Evolutionary conservation across 37 sponge, comb jelly and placozoan genomes (phyloP), one percentile per base, ranked within the genome.

Genomic region (Cladorhizidae sp.): DNA sequence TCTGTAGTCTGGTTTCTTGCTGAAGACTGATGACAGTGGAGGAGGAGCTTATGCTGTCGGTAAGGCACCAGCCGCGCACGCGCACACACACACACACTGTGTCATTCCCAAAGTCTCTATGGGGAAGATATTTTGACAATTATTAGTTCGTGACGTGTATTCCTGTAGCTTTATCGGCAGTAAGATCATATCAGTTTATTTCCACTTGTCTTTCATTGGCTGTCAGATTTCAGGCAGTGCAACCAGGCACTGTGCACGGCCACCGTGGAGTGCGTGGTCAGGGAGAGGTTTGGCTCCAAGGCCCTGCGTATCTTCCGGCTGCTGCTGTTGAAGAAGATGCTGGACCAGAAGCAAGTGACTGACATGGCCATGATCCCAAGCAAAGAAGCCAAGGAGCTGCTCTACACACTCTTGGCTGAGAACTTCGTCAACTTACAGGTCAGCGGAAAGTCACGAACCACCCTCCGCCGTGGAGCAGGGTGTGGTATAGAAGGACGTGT

Each of bases 311-410:
- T 95, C 28, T 95, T 95, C 49, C 77, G 95, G 0, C 83, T 95
- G 41, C 74, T 95, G 11, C 49, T 88, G 21, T 1, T 85, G 56
- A 95, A 91, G 95, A 80, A 79, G 70, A 64, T 80, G 57, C 74
- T 95, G 20, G 95, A 95, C 65, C 93, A 95, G 84, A 88, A 91
- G 65, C 95, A 95, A 62, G 92, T 95, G 21, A 80, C 92, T 37
- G 97, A 97, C 55, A 61, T 94, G 82, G 97, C 97, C 54, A 86
- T 97, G 85, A 71, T 97, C 8, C 97, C 97, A 0, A 85, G 86
- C 61, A 93, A 94, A 55, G 95, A 97, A 38, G 95, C 93, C 41
- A 91, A 93, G 81, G 97, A 94, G 73, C 83, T 97, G n/a, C 86
- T 97, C 52, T 97, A 97, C 84, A 82, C 89, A 3, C 78, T 97